Evolutionary conservation across 2,797 vertebrate species (phyloP), one percentile per base, ranked within the genome.

Genomic region (Xerus rutilus): DNA sequence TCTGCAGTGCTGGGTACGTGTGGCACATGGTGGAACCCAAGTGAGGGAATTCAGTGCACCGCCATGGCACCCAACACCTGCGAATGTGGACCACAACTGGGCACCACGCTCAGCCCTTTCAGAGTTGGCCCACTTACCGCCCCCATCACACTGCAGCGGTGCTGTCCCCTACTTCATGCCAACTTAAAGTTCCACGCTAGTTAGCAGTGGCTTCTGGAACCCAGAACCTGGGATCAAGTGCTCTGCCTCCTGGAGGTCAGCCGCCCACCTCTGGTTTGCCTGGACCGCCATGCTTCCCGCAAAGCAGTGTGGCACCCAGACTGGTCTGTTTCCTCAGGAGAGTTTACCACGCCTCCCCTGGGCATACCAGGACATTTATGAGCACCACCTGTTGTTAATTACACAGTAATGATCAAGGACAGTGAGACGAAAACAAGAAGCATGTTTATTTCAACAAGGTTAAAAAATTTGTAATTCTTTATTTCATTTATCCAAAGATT

Each of bases 381-480:
- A 67, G 76, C 2, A 52, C 43, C 72, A 87, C 72, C 59, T 91
- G 84, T 28, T 20, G 76, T 64, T 90, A 72, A 73, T 62, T 62
- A 62, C 28, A 83, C n/a, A 5, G 5, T 20, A 23, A n/a, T 85
- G 70, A 95, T 62, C n/a, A 43, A 89, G 20, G 72, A 69, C 32
- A 69, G 25, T 30, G 52, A 84, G 88, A 82, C 73, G 52, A 82
- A 77, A 78, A 87, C n/a, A 87, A 76, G 17, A 62, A 78, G 35
- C 45, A 14, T 47, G 23, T 87, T 92, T 83, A 74, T n/a, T 54
- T 70, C 62, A 72, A 78, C 30, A 65, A 89, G 64, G 64, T 57
- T n/a, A 15, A 76, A 43, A 69, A 74, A 35, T 21, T 28, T 49
- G 78, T 1, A 72, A 4, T 12, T 81, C 78, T 43, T 39, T 62